phyloP scores from a whole-genome alignment of 92 coral and sea anemone species.

The Palythoa caribaeorum region DNA sequence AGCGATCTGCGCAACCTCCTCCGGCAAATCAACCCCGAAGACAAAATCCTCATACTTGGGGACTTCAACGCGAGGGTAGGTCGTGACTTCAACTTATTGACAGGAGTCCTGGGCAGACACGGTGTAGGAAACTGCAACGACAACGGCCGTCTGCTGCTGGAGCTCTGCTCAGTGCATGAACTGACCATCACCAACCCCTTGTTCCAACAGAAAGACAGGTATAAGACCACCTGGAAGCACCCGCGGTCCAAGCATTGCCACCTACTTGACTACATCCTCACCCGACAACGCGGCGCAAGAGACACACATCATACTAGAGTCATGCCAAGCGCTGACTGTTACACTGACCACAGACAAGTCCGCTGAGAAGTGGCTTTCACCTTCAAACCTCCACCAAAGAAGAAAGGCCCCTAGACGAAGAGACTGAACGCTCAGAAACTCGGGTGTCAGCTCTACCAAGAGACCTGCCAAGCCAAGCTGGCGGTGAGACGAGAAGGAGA shows the following conservation, averaged over 20 bases:
- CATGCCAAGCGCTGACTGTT: background rate
- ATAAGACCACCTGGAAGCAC: background rate
- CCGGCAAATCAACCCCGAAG: background rate
- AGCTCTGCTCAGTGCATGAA: background rate
- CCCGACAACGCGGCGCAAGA: no score
- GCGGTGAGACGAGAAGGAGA: conserved; percentile 31
- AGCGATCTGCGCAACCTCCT: background rate
- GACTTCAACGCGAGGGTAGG: no score
- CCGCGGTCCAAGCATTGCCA: background rate
- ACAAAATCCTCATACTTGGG: background rate
- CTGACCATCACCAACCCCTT: background rate
- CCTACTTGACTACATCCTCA: no score
- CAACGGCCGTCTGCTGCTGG: conserved; percentile 22
- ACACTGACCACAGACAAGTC: conserved; percentile 34
- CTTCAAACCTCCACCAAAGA: conserved; percentile 57
- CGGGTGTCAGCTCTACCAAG: conserved; percentile 27
- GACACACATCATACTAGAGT: conserved; percentile 18
- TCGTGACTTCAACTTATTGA: background rate
- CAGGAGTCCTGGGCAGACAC: background rate
- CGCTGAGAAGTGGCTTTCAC: conserved; percentile 36
- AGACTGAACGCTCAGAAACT: conserved; percentile 45
- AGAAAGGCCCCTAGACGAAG: conserved; percentile 47
- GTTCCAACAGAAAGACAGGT: conserved; percentile 9
- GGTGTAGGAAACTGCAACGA: background rate
- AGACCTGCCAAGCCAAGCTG: conserved; percentile 39